These are phyloP conservation scores for Cyanoliseus patagonus DNA, from an alignment of 2,113 vertebrate genomes.

Conservation along the genomic window DNA sequence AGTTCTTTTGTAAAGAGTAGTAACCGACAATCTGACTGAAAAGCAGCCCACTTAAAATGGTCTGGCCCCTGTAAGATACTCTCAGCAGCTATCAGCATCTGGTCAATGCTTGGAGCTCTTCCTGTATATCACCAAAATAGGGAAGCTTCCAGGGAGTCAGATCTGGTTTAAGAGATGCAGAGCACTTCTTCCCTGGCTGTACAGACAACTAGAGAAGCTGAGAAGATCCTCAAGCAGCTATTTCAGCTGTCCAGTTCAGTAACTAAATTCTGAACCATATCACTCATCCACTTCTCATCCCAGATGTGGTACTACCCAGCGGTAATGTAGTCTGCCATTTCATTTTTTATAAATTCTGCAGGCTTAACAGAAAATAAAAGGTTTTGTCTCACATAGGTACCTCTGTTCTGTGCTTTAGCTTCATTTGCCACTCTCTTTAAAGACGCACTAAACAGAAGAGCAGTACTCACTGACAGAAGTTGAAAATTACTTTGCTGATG, in stretches of 20 bases:
- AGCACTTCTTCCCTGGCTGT: neutral
- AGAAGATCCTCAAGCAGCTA: neutral
- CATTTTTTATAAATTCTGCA: neutral
- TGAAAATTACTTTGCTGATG: neutral
- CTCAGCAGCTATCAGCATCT: neutral
- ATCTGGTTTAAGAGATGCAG: neutral
- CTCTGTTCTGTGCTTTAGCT: neutral
- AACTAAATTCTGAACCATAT: neutral
- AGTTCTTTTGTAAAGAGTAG: neutral
- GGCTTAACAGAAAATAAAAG: neutral
- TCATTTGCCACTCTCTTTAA: neutral
- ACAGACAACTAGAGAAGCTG: neutral
- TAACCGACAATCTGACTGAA: neutral
- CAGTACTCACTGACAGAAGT: neutral
- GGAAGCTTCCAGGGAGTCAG: neutral
- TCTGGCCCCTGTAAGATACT: neutral
- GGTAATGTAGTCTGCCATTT: neutral
- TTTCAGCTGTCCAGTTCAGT: neutral
- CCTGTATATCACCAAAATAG: neutral
- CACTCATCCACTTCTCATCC: neutral
- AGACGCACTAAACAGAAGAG: neutral
- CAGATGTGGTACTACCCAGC: neutral
- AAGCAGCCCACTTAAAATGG: neutral
- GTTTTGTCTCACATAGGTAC: neutral
- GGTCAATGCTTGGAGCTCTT: neutral